Evolutionary conservation across 2,797 vertebrate genomes (phyloP).

Genomic region (Rhinatrema bivittatum): DNA sequence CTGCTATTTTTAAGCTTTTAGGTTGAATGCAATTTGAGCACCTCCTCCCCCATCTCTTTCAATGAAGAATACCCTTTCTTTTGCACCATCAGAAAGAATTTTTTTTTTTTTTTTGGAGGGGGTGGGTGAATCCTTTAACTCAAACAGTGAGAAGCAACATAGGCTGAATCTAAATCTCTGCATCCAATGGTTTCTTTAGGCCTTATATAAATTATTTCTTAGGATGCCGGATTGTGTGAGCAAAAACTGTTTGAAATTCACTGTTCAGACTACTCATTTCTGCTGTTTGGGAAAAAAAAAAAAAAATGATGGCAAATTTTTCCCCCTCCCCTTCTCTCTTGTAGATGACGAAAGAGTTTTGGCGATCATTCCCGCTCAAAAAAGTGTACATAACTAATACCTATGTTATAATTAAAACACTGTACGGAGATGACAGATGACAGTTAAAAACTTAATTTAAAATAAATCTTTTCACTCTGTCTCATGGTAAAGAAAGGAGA

Average conservation of each 20-base stretch:
- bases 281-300: slow-evolving; percentile 50
- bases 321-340: slow-evolving; percentile 19
- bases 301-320: slow-evolving; percentile 51
- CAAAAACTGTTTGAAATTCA: slow-evolving; percentile 41
- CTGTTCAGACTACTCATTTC: slow-evolving; percentile 47
- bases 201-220: slow-evolving; percentile 35
- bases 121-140: slow-evolving; percentile 41
- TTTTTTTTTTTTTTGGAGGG: too few relatives aligned
- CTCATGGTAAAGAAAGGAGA: slow-evolving; percentile 96
- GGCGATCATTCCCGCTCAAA: slow-evolving; percentile 63
- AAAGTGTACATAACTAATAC: slow-evolving; percentile 93
- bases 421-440: slow-evolving; percentile 98
- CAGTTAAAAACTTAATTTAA: slow-evolving; percentile 99
- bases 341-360: slow-evolving; percentile 61
- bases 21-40: too few relatives aligned
- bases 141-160: slow-evolving; percentile 9
- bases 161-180: slow-evolving; percentile 23
- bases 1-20: slow-evolving; percentile 21
- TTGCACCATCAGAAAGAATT: slow-evolving; percentile 12
- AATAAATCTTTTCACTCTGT: slow-evolving; percentile 99
- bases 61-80: slow-evolving; percentile 28
- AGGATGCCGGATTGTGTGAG: slow-evolving; percentile 32
- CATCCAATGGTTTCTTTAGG: slow-evolving; percentile 20
- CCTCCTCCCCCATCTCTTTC: too few relatives aligned
- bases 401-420: slow-evolving; percentile 99